Percentiles rank a stretch among this genome's conserved stretches.
phyloP scores from a whole-genome alignment of 2,888 invertebrate species.

The Xanthorhoe spadicearia region DNA sequence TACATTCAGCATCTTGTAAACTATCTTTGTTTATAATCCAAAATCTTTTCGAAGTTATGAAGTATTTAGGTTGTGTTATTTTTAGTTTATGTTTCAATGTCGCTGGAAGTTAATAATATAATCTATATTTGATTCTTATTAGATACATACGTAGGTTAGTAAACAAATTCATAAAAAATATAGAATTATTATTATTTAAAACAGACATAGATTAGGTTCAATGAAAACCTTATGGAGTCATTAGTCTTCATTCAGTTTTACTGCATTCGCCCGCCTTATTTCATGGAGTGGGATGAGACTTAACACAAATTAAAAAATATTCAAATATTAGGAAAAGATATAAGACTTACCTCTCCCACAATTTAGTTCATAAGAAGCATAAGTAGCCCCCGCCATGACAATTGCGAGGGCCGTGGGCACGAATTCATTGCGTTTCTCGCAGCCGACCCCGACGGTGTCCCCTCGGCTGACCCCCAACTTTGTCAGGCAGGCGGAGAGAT shows the following conservation, averaged over 20 bases:
- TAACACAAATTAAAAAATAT: conserved; percentile 37
- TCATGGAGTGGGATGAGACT: too few relatives aligned
- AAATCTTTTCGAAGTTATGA: conserved; percentile 86
- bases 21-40: conserved; percentile 67
- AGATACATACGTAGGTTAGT: background rate
- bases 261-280: too few relatives aligned
- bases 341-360: conserved; percentile 61
- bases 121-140: background rate
- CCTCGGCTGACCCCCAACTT: conserved; percentile 77
- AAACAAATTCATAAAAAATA: conserved; percentile 8
- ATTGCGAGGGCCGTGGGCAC: conserved; percentile 79
- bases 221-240: too few relatives aligned
- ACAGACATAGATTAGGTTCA: too few relatives aligned
- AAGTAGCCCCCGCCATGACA: conserved; percentile 71
- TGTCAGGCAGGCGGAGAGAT: conserved; percentile 79
- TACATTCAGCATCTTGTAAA: conserved; percentile 56
- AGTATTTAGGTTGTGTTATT: conserved; percentile 87
- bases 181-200: too few relatives aligned
- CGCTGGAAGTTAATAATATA: conserved; percentile 67
- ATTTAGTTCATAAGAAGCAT: conserved; percentile 61
- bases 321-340: conserved; percentile 32
- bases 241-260: too few relatives aligned
- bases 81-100: conserved; percentile 86
- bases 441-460: conserved; percentile 84
- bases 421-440: conserved; percentile 85